A percentile compares a stretch with the other conserved stretches of the same genome.
Evolutionary conservation across 2,113 vertebrate species (phyloP).

Genomic region (Rissa tridactyla): DNA sequence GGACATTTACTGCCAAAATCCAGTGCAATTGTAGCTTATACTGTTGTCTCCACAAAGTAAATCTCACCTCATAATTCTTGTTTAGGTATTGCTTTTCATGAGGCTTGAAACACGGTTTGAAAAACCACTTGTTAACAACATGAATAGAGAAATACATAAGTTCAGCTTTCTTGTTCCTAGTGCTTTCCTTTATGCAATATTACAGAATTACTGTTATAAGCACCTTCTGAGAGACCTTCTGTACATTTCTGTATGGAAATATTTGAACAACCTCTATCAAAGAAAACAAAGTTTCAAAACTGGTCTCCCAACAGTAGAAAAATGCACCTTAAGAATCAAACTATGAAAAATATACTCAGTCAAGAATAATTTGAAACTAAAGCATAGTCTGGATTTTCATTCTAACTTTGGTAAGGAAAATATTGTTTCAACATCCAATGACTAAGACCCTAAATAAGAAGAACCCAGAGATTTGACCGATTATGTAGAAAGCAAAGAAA

Average conservation of each 20-base stretch:
- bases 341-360: neutral
- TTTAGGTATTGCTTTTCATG: neutral
- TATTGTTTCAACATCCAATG: neutral
- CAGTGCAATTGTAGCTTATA: neutral
- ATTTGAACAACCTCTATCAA: neutral
- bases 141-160: neutral
- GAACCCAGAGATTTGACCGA: neutral
- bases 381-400: neutral
- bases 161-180: neutral
- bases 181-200: neutral
- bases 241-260: neutral
- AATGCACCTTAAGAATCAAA: neutral
- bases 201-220: neutral
- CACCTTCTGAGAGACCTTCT: fast-evolving
- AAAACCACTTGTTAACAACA: neutral
- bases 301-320: neutral
- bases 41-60: neutral
- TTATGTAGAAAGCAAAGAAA: neutral
- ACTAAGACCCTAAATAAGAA: neutral
- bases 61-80: neutral
- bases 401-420: neutral
- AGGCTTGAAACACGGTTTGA: neutral
- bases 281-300: neutral
- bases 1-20: neutral
- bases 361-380: neutral